These are phyloP conservation scores for Meandrina meandrites DNA, from an alignment of 92 coral and sea anemone genomes.

Conservation along the genomic window DNA sequence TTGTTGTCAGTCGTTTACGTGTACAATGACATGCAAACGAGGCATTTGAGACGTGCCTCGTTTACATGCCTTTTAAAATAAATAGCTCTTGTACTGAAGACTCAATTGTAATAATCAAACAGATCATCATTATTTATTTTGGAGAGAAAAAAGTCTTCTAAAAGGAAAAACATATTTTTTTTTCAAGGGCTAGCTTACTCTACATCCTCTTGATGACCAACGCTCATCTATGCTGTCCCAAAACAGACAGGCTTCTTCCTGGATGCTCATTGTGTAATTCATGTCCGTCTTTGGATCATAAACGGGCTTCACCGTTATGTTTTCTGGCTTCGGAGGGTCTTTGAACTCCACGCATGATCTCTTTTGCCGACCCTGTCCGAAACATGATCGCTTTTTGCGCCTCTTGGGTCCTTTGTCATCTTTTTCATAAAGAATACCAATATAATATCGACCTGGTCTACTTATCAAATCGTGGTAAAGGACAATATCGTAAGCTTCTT, in stretches of 20 bases:
- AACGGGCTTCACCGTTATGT: slow-evolving; percentile 65
- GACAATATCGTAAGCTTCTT: slow-evolving; percentile 28
- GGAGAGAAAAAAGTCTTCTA: too few relatives aligned
- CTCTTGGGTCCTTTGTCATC: not conserved
- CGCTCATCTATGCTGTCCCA: slow-evolving; percentile 58
- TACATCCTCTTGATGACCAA: slow-evolving; percentile 74
- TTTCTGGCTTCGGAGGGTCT: slow-evolving; percentile 77
- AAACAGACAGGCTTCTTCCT: slow-evolving; percentile 59
- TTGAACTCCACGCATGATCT: slow-evolving; percentile 82
- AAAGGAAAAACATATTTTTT: too few relatives aligned
- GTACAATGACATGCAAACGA: too few relatives aligned
- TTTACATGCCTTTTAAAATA: too few relatives aligned
- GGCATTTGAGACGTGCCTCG: too few relatives aligned
- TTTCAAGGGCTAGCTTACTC: slow-evolving; percentile 42
- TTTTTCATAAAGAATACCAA: slow-evolving; percentile 56
- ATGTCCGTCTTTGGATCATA: slow-evolving; percentile 70
- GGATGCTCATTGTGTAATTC: slow-evolving; percentile 68
- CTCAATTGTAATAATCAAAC: too few relatives aligned
- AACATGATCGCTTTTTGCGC: slow-evolving; percentile 74
- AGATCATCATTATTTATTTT: too few relatives aligned
- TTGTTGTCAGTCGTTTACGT: too few relatives aligned
- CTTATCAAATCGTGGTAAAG: slow-evolving; percentile 24
- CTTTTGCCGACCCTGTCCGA: slow-evolving; percentile 61
- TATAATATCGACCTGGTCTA: slow-evolving; percentile 58
- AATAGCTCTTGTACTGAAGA: too few relatives aligned